Evolutionary conservation across 2,888 invertebrate genomes (phyloP).

Genomic region (Trissonchulus sp.): DNA sequence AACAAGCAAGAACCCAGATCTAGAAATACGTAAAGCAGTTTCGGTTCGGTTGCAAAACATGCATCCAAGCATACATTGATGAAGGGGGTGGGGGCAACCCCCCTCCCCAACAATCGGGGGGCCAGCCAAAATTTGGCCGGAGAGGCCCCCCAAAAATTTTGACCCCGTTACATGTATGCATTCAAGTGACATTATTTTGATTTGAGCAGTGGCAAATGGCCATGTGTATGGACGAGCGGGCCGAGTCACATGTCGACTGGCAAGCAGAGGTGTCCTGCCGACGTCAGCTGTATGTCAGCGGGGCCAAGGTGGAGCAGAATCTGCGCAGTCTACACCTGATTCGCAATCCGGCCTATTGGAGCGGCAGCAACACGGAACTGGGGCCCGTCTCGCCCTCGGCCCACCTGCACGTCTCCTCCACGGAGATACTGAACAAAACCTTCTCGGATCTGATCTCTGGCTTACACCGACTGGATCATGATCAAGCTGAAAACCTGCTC

Average conservation of each 20-base stretch:
- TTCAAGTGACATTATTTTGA: no score
- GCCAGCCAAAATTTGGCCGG: no score
- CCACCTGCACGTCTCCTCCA: not conserved
- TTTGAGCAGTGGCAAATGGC: no score
- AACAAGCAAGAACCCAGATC: no score
- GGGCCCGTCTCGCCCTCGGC: not conserved
- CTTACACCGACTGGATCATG: not conserved
- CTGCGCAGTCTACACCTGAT: not conserved
- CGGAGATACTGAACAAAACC: not conserved
- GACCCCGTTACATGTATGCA: no score
- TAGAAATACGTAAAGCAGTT: no score
- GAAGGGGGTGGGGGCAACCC: no score
- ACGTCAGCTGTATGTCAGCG: slow-evolving; percentile 4
- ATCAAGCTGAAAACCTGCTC: not conserved
- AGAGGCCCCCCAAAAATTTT: no score
- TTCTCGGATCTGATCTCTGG: not conserved
- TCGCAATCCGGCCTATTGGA: not conserved
- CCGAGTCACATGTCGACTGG: slow-evolving; percentile 29
- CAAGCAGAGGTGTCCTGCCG: not conserved
- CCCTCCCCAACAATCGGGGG: no score
- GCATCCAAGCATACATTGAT: no score
- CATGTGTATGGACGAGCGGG: slow-evolving; percentile 29
- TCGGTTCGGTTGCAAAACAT: no score
- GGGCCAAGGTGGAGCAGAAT: not conserved
- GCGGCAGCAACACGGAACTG: no score